Conservation (phyloP, 1,140 invertebrate species). For the Aphaenogaster floridana region DNA sequence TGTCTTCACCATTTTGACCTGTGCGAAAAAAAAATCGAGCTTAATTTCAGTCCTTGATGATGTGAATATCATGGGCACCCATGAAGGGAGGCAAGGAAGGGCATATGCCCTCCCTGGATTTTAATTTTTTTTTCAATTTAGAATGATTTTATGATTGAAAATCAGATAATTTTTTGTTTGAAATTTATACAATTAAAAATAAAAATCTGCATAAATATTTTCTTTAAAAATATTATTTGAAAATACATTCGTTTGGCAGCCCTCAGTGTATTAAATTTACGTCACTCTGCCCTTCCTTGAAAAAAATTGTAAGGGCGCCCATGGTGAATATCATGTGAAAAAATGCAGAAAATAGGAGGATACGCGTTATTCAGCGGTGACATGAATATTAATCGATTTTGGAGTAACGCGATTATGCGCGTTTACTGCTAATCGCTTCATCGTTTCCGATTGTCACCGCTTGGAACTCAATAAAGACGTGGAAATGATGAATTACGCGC, state of each 20-base stretch:
- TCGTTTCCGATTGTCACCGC: slow-evolving; percentile 29
- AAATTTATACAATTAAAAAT: too few relatives aligned
- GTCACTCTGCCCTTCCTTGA: too few relatives aligned
- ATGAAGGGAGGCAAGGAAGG: too few relatives aligned
- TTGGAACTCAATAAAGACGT: slow-evolving; percentile 36
- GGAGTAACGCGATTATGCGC: slow-evolving; percentile 9
- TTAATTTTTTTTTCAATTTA: too few relatives aligned
- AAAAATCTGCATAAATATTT: too few relatives aligned
- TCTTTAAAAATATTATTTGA: too few relatives aligned
- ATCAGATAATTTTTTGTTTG: too few relatives aligned
- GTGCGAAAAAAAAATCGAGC: background rate
- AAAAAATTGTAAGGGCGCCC: too few relatives aligned
- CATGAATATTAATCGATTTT: background rate
- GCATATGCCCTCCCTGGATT: too few relatives aligned
- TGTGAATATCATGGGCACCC: background rate
- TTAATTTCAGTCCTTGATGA: background rate
- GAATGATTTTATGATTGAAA: too few relatives aligned
- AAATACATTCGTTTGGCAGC: too few relatives aligned
- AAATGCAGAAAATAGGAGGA: background rate
- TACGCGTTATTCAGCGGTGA: background rate
- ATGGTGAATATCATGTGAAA: background rate
- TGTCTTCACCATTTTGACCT: slow-evolving; percentile 56
- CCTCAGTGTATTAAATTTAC: too few relatives aligned
- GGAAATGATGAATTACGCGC: slow-evolving; percentile 51
- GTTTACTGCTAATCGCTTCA: slow-evolving; percentile 15